Conservation (phyloP, 1,140 invertebrate species). For the Lucilia sericata region DNA sequence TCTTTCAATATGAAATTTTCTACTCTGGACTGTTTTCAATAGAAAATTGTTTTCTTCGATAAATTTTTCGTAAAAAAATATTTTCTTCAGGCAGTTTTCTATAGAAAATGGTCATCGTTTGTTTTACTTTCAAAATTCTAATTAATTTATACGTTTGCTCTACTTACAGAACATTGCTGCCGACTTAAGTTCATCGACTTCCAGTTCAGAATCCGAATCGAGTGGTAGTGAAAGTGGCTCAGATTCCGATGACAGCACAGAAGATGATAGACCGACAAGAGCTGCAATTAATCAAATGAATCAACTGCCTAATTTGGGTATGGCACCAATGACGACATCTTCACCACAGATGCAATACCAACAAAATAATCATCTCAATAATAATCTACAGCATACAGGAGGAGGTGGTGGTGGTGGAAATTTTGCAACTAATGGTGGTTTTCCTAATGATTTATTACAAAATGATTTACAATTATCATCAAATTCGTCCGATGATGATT, state of each 20-base stretch:
- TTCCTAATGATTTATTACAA: constrained; percentile 73
- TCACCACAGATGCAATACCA: constrained; percentile 50
- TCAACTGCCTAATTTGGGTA: constrained; percentile 47
- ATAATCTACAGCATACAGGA: not conserved
- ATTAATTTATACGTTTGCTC: constrained; percentile 1
- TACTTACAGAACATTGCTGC: constrained; percentile 53
- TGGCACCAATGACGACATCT: constrained; percentile 52
- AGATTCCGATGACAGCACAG: constrained; percentile 66
- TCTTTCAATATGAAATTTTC: too few relatives aligned
- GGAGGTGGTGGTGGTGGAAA: constrained; percentile 48
- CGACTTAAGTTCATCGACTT: constrained; percentile 62
- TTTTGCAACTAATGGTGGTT: constrained; percentile 58
- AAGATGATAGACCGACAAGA: constrained; percentile 59
- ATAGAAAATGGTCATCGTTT: too few relatives aligned
- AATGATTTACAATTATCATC: constrained; percentile 78
- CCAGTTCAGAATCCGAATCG: constrained; percentile 66
- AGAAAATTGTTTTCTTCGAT: too few relatives aligned
- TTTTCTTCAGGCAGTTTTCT: not conserved
- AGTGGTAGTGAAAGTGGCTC: constrained; percentile 68
- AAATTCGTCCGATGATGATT: constrained; percentile 65
- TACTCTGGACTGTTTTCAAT: not conserved
- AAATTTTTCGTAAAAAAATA: not conserved
- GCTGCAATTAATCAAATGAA: constrained; percentile 30
- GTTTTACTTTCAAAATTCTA: too few relatives aligned
- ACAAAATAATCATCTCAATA: constrained; percentile 41